phyloP scores from a whole-genome alignment of 2,888 invertebrate species.

The Rotaria sp. region DNA sequence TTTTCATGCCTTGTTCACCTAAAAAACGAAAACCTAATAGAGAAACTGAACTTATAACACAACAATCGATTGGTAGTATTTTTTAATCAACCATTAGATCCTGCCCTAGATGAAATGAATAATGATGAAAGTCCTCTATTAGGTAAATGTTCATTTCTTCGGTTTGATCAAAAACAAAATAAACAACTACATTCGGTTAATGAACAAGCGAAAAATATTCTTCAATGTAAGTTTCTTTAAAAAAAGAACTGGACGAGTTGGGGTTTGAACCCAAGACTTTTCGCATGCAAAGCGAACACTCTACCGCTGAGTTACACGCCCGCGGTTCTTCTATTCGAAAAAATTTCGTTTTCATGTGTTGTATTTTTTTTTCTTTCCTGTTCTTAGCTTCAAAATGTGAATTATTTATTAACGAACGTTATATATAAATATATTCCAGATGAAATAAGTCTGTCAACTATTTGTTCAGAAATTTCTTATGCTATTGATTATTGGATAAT shows the following conservation, averaged over 20 bases:
- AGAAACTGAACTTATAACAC: background rate
- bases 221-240: background rate
- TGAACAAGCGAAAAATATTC: background rate
- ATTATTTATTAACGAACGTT: background rate
- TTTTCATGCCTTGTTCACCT: background rate
- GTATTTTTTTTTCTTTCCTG: no score
- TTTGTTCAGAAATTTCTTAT: background rate
- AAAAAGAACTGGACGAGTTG: background rate
- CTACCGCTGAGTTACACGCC: conserved; percentile 14
- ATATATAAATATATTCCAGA: background rate
- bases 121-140: conserved; percentile 2
- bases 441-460: background rate
- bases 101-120: no score
- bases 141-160: background rate
- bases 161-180: background rate
- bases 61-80: background rate
- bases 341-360: no score
- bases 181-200: background rate
- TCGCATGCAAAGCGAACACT: conserved; percentile 24
- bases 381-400: background rate
- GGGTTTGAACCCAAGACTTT: conserved; percentile 13
- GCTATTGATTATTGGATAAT: background rate
- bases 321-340: background rate
- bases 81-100: background rate
- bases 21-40: background rate